Conservation (phyloP, 2,888 invertebrate genomes). For the Cataglyphis rosenhaueri region DNA sequence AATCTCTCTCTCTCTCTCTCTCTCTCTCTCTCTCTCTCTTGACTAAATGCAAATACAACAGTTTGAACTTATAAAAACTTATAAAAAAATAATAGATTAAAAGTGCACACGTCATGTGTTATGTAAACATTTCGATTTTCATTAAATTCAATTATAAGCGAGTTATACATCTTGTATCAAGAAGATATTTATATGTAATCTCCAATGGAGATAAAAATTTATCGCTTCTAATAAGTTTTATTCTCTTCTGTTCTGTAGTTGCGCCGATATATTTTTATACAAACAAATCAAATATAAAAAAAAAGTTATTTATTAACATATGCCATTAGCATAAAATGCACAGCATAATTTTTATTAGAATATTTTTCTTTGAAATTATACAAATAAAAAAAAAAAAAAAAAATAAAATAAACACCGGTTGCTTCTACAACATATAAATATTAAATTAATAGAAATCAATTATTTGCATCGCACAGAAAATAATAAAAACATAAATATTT, state of each 20-base stretch:
- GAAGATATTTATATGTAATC: background rate
- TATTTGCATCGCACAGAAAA: background rate
- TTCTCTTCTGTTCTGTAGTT: background rate
- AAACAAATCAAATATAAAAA: background rate
- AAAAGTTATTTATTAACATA: background rate
- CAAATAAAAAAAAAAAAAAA: background rate
- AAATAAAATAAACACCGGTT: background rate
- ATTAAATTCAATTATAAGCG: slow-evolving; percentile 10
- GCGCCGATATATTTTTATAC: background rate
- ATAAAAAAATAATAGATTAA: slow-evolving; percentile 11
- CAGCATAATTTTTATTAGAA: background rate
- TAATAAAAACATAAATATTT: background rate
- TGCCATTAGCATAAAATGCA: background rate
- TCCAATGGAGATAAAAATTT: slow-evolving; percentile 1
- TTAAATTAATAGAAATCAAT: background rate
- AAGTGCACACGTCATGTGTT: slow-evolving; percentile 11
- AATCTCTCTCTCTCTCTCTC: background rate
- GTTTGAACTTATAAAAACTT: slow-evolving; percentile 17
- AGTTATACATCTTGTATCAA: background rate
- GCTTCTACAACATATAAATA: background rate
- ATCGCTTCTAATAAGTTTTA: background rate
- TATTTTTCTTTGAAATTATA: background rate
- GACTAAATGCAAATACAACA: background rate
- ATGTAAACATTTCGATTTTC: slow-evolving; percentile 3
- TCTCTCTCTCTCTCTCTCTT: too few relatives aligned